These are phyloP conservation scores for Sturnira hondurensis DNA, from an alignment of 2,113 vertebrate species.

Conservation along the genomic window DNA sequence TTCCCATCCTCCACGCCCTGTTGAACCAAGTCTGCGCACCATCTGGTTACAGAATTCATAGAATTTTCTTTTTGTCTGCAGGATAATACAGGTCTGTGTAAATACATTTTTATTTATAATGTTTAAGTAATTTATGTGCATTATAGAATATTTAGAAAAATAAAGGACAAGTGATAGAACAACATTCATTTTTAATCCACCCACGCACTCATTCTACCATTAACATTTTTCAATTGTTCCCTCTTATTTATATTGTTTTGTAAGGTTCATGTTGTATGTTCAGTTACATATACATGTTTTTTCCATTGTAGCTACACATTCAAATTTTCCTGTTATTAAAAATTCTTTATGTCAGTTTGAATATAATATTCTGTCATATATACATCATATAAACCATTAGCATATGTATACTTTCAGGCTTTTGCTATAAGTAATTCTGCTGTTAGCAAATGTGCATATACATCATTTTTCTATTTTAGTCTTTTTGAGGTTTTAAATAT, in stretches of 20 bases:
- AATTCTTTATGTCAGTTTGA: not conserved
- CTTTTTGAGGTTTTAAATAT: not conserved
- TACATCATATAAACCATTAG: not conserved
- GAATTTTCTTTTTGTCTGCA: not conserved
- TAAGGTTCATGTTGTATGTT: not conserved
- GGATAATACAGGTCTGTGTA: not conserved
- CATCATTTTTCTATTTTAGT: not conserved
- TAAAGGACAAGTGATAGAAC: not conserved
- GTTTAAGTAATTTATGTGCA: not conserved
- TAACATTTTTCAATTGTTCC: not conserved
- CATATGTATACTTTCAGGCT: not conserved
- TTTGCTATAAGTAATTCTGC: not conserved
- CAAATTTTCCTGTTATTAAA: not conserved
- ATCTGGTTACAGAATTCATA: not conserved
- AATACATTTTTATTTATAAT: not conserved
- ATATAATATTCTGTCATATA: not conserved
- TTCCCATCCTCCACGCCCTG: not conserved
- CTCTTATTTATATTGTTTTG: not conserved
- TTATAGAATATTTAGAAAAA: conserved; percentile 22
- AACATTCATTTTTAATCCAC: not conserved
- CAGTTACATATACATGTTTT: not conserved
- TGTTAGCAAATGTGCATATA: not conserved
- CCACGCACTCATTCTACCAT: not conserved
- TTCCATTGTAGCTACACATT: not conserved
- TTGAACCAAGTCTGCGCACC: not conserved